Base-by-base conservation (phyloP, 1,140 invertebrate genomes). In the Calliphora vicina region DNA sequence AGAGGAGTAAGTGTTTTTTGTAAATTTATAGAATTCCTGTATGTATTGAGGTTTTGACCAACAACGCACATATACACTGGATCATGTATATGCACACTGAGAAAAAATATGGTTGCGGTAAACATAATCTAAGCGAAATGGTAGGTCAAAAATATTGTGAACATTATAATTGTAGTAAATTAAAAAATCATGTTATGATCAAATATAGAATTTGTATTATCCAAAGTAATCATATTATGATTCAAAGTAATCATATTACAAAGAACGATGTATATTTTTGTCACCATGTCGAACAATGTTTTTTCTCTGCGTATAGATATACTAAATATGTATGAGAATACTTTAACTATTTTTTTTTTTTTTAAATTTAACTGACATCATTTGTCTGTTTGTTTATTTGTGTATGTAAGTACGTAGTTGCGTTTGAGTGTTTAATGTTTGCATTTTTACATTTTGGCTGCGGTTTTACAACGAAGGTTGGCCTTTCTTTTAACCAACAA, bases 361-460 rank as follows among this genome's bases (percentile, higher is more conserved):
- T n/a, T n/a, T n/a, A n/a, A 67, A 17, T 78, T 78, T 43, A 43
- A 43, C 74, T 78, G 74, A n/a, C 74, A 78, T 78, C 74, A 43
- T 78, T 78, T 78, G 74, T 45, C 35, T 42, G 35, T 42, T 20
- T 76, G 3, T 76, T 17, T n/a, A 15, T 42, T 17, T 29, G 26
- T 74, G 27, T 35, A 50, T 50, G 45, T 1, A 50, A 50, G 45
- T 17, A 35, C n/a, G 1, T 35, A 35, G 6, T 35, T 35, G 35
- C 10, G 10, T 35, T 35, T 35, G 35, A 57, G 50, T 57, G n/a
- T 57, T 57, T 57, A n/a, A n/a, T 50, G 3, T 57, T 57, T 35
- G 8, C 6, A 67, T 67, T 67, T 67, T 25, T 23, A 10, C n/a
- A 67, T 23, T 67, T 23, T 67, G 61, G n/a, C 61, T 67, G 61